Evolutionary conservation across 1,140 invertebrate species (phyloP), one percentile per base, ranked within the genome.

Genomic region (Conus betulinus): DNA sequence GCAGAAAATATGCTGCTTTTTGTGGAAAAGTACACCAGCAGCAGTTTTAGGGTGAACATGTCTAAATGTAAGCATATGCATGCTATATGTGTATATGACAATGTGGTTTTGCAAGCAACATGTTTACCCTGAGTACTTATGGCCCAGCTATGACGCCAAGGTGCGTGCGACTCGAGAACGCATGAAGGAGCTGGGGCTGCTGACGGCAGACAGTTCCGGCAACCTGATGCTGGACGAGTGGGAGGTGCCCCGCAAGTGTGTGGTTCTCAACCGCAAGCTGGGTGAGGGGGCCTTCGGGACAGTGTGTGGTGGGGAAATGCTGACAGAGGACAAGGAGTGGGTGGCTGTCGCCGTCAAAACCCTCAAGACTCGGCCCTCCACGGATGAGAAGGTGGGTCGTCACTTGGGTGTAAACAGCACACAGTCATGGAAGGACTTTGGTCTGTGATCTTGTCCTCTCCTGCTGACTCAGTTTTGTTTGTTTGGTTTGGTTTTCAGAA

Each of bases 281-380:
- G 98, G 98, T 1, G 97, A 98, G 93, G 98, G 98, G n/a, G 97
- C 98, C 1, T 98, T 98, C 94, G 98, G 51, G 51, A 98, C 97
- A 0, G 98, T 98, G 7, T 98, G 97, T 93, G 98, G 98, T 85
- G 98, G 98, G 23, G 98, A 98, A 92, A 97, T 97, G 1, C 96
- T 96, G 63, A 96, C 98, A 27, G 95, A 96, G 51, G 94, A 93
- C 52, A 97, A 97, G n/a, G 88, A 90, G 23, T 98, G 97, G 98
- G 96, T 97, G 3, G 97, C 97, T 2, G 98, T 98, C 0, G 98
- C 98, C 15, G 98, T 99, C 0, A 99, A 99, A 95, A 98, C 98
- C 0, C 95, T 99, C 0, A 98, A 99, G 94, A 95, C 97, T 15
- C 97, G 97, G 1, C 97, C 97, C 4, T 97, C 97, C 0, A 97